Evolutionary conservation across 1,140 invertebrate species (phyloP).

Genomic region (Augochlora pura): DNA sequence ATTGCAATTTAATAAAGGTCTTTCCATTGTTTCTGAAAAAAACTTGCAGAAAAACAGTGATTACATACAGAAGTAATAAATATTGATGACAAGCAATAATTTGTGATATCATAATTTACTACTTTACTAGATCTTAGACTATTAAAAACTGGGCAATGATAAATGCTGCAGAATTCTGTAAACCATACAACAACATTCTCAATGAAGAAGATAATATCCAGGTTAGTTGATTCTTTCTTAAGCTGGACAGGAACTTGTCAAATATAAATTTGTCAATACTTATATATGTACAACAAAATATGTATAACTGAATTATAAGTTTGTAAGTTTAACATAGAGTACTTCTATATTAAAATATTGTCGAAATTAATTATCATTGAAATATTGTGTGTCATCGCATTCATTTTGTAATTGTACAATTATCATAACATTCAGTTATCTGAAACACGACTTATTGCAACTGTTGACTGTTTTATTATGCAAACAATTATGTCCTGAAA

Average conservation of each 20-base stretch:
- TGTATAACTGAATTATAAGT: too few relatives aligned
- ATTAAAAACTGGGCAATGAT: conserved; percentile 67
- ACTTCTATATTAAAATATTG: neutral
- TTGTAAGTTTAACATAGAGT: too few relatives aligned
- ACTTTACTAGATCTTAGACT: conserved; percentile 52
- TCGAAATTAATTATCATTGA: neutral
- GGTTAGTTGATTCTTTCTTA: conserved; percentile 24
- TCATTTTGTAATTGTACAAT: too few relatives aligned
- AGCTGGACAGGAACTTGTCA: too few relatives aligned
- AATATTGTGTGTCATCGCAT: too few relatives aligned
- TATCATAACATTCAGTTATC: too few relatives aligned
- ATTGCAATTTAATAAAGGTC: conserved; percentile 67
- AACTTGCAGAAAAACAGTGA: conserved; percentile 51
- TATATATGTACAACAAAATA: too few relatives aligned
- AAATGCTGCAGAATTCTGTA: conserved; percentile 35
- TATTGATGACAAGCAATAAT: conserved; percentile 1
- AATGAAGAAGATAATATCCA: neutral
- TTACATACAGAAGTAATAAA: conserved; percentile 70
- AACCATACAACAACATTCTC: neutral
- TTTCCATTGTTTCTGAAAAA: conserved; percentile 49
- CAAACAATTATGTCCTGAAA: too few relatives aligned
- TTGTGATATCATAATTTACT: neutral
- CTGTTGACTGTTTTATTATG: too few relatives aligned
- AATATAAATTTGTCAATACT: too few relatives aligned
- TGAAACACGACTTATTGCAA: too few relatives aligned